A percentile compares a stretch with the other conserved stretches of the same genome.
Evolutionary conservation across 2,113 vertebrate genomes (phyloP).

Genomic region (Limnothrissa miodon): DNA sequence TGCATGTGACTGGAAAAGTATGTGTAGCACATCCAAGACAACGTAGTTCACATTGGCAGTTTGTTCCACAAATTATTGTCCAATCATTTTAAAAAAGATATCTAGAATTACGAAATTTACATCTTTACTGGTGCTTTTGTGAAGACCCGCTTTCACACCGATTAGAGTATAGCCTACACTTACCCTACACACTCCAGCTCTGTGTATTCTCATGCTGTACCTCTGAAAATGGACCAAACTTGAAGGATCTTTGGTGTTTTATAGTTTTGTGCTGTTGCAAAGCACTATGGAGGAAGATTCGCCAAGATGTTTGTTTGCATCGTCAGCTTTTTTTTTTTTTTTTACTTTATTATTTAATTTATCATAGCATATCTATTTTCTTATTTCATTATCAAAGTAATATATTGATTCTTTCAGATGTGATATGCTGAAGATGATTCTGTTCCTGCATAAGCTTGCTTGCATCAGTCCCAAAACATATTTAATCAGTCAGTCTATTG

Average conservation of each 20-base stretch:
- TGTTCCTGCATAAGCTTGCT: slow-evolving; percentile 13
- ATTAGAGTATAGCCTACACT: background rate
- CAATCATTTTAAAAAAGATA: background rate
- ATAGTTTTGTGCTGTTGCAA: slow-evolving; percentile 24
- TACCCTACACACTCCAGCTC: background rate
- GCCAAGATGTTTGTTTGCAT: slow-evolving; percentile 5
- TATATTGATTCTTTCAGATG: slow-evolving; percentile 51
- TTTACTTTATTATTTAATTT: slow-evolving; percentile 38
- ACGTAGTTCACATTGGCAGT: too few species aligned
- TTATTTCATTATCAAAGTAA: slow-evolving; percentile 37
- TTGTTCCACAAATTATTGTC: background rate
- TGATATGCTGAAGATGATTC: slow-evolving; percentile 27
- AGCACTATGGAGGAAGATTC: slow-evolving; percentile 9
- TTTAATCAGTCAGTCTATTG: slow-evolving; percentile 49
- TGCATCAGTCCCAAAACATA: slow-evolving; percentile 27
- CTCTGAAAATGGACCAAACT: slow-evolving; percentile 64
- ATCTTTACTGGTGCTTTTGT: background rate
- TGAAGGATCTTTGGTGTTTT: slow-evolving; percentile 27
- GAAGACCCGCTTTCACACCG: background rate
- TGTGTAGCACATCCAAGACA: background rate
- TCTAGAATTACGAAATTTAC: background rate
- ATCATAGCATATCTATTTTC: slow-evolving; percentile 34
- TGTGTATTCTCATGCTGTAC: slow-evolving; percentile 44
- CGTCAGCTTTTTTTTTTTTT: slow-evolving; percentile 9
- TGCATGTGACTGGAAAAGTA: background rate